These are phyloP conservation scores for Scelioninae gen. 1 DNA, from an alignment of 2,888 invertebrate species.

Conservation along the genomic window DNA sequence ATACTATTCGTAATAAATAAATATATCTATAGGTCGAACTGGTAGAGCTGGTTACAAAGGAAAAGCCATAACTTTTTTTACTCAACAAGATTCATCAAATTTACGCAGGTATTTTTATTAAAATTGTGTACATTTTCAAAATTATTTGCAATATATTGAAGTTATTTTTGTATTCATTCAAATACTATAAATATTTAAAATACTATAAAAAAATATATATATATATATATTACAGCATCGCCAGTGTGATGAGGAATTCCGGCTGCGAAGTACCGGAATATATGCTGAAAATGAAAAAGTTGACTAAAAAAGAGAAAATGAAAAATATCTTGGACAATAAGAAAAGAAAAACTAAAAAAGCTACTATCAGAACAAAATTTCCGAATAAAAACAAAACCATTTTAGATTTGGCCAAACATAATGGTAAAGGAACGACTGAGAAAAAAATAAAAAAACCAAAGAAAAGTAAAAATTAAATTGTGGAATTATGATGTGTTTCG, in stretches of 20 bases:
- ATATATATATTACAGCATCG: constrained; percentile 88
- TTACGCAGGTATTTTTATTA: constrained; percentile 89
- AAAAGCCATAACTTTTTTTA: constrained; percentile 96
- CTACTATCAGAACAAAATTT: background rate
- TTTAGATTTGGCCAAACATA: too few relatives aligned
- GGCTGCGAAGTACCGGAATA: constrained; percentile 97
- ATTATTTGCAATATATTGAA: constrained; percentile 3
- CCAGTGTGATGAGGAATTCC: constrained; percentile 94
- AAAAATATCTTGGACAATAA: constrained; percentile 71
- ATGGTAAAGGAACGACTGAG: too few relatives aligned
- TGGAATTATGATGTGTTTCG: too few relatives aligned
- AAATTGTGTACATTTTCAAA: background rate
- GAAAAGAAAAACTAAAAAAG: constrained; percentile 11
- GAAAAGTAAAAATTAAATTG: too few relatives aligned
- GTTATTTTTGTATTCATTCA: background rate
- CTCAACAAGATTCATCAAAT: constrained; percentile 93
- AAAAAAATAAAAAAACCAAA: too few relatives aligned
- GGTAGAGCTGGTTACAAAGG: constrained; percentile 96
- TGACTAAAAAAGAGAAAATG: constrained; percentile 86
- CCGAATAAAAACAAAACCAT: too few relatives aligned
- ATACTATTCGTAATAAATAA: too few relatives aligned
- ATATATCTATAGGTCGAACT: constrained; percentile 89
- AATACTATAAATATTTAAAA: too few relatives aligned
- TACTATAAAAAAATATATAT: constrained; percentile 1
- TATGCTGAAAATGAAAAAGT: constrained; percentile 91